Conservation (phyloP, 1,140 invertebrate genomes). For the Calliphora vicina region DNA sequence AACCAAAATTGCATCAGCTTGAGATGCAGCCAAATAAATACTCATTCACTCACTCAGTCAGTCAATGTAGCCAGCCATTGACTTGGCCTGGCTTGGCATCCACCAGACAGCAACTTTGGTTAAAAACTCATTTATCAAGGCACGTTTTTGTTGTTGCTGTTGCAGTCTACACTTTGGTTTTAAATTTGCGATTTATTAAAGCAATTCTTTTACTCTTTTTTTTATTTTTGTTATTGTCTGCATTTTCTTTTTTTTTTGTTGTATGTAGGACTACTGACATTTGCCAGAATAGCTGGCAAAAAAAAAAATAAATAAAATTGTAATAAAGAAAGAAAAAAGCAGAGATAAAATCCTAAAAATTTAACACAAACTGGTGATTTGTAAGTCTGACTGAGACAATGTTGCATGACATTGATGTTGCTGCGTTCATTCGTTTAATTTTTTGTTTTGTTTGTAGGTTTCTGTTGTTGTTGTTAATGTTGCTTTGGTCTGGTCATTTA, state of each 20-base stretch:
- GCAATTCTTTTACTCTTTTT: neutral
- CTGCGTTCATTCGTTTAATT: neutral
- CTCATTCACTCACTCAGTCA: neutral
- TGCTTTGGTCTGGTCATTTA: neutral
- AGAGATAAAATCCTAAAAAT: neutral
- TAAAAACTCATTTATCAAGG: constrained; percentile 9
- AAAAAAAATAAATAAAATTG: neutral
- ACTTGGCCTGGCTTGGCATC: neutral
- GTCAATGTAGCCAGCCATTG: neutral
- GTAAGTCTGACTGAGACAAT: neutral
- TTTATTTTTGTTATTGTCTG: neutral
- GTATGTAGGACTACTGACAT: neutral
- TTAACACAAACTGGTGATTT: neutral
- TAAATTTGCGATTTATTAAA: neutral
- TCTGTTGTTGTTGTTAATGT: neutral
- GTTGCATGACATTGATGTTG: constrained; percentile 15
- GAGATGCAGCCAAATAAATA: neutral
- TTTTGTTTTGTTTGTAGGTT: neutral
- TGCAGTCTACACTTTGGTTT: neutral
- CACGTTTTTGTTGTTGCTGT: neutral
- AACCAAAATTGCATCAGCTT: neutral
- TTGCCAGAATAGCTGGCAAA: neutral
- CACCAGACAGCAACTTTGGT: neutral
- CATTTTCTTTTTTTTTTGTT: neutral
- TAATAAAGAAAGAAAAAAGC: neutral